Percentiles rank a stretch among this genome's conserved stretches.
phyloP scores from a whole-genome alignment of 2,797 vertebrate genomes.

The Propithecus perrieri region DNA sequence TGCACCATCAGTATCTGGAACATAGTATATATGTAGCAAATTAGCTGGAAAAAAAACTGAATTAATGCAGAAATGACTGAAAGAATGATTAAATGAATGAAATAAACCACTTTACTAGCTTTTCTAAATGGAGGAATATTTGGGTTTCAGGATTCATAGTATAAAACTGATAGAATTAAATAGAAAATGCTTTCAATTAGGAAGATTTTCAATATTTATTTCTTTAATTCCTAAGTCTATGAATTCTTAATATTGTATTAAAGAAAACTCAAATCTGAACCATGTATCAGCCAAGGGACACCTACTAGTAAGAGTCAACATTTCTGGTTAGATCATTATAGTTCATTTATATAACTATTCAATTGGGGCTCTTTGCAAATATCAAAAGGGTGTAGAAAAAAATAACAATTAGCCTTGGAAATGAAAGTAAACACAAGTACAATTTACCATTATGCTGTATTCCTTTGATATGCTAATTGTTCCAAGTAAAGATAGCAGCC shows the following conservation, averaged over 20 bases:
- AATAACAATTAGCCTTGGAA: slow-evolving; percentile 58
- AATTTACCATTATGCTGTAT: slow-evolving; percentile 45
- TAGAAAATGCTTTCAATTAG: slow-evolving; percentile 32
- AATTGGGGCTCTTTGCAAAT: slow-evolving; percentile 29
- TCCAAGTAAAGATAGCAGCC: slow-evolving; percentile 27
- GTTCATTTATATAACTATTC: slow-evolving; percentile 44
- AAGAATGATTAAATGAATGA: not conserved
- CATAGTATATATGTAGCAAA: not conserved
- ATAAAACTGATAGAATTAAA: slow-evolving; percentile 3
- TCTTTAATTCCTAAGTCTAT: slow-evolving; percentile 22
- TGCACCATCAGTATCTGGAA: not conserved
- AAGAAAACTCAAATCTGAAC: slow-evolving; percentile 44
- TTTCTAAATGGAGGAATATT: not conserved
- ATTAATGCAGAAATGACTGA: not conserved
- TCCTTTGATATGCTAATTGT: slow-evolving; percentile 53
- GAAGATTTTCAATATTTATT: slow-evolving; percentile 1
- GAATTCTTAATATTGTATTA: slow-evolving; percentile 32
- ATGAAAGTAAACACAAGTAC: slow-evolving; percentile 56
- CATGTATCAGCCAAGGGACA: not conserved
- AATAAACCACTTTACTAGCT: not conserved
- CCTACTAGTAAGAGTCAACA: slow-evolving; percentile 5
- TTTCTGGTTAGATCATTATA: slow-evolving; percentile 27
- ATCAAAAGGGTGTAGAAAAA: slow-evolving; percentile 52
- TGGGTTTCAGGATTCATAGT: not conserved
- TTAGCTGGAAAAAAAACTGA: not conserved